Base-by-base conservation (phyloP, 2,888 invertebrate species). In the Acrobasis suavella region DNA sequence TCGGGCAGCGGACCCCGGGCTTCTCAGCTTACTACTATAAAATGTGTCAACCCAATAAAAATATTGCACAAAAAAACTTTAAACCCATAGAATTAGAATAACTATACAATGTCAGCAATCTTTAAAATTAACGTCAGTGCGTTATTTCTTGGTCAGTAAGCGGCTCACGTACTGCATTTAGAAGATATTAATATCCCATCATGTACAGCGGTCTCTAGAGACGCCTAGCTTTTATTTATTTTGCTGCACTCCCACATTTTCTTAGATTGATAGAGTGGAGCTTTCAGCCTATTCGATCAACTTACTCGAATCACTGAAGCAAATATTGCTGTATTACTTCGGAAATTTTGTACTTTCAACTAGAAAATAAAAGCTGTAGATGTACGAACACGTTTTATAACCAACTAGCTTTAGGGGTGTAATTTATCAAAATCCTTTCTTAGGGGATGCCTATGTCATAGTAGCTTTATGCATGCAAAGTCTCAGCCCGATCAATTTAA, bases 221-320 rank as follows among this genome's bases (percentile, higher is more conserved):
- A 32, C 7, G 7, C 22, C 22, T 14, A 12, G 54, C 58, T 15
- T 42, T 60, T 16, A 52, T 60, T 52, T 42, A 12, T 60, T 52
- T 42, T 14, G 42, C 52, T 46, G 52, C 54, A 46, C 46, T 22
- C 17, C 17, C 32, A 52, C 61, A 61, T 61, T 55, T 49, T 54
- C 22, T 22, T 37, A 55, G 17, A 54, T 55, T 49, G 61, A 54
- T 61, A 32, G 55, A 46, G 55, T 15, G 16, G 49, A 61, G 46
- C 61, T 49, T 37, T 54, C 32, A 32, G 54, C 15, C 6, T 61
- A 52, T 61, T 32, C 37, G 12, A 46, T 60, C 50, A 51, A 60
- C 16, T 60, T 60, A 51, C 37, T 14, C 38, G 37, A 37, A 38
- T 50, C 50, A 50, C 16, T 50, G 55, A 10, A 55, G 55, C n/a